Evolutionary conservation across 2,113 vertebrate genomes (phyloP).

Genomic region (Physeter macrocephalus): DNA sequence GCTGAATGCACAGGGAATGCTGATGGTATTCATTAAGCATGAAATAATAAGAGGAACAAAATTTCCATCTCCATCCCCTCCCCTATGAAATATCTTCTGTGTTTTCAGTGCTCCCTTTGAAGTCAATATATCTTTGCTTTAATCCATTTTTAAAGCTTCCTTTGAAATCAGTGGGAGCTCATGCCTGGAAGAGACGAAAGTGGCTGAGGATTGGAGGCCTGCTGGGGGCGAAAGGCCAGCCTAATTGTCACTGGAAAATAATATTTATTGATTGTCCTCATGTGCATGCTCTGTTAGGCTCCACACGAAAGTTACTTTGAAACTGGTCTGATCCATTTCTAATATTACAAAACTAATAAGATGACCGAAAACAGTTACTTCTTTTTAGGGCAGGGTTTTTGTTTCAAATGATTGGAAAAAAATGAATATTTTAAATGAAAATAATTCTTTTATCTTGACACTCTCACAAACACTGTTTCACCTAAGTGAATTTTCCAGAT

Average conservation of each 20-base stretch:
- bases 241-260: constrained; percentile 29
- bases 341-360: background rate
- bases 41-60: constrained; percentile 31
- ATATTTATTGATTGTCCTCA: constrained; percentile 14
- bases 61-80: background rate
- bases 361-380: background rate
- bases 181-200: constrained; percentile 29
- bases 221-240: background rate
- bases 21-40: constrained; percentile 45
- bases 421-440: constrained; percentile 26
- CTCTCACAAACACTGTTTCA: background rate
- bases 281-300: background rate
- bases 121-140: constrained; percentile 61
- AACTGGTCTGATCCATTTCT: constrained; percentile 7
- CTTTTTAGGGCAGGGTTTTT: background rate
- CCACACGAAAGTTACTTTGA: constrained; percentile 1
- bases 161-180: constrained; percentile 68
- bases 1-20: background rate
- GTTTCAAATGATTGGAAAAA: background rate
- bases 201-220: background rate
- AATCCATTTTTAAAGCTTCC: constrained; percentile 71
- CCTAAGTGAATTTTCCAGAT: constrained; percentile 34
- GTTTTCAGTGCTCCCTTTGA: constrained; percentile 60
- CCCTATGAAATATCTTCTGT: constrained; percentile 33
- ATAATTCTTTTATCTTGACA: constrained; percentile 19